phyloP scores from a whole-genome alignment of 2,888 invertebrate species.

The Seira sanloemensis region DNA sequence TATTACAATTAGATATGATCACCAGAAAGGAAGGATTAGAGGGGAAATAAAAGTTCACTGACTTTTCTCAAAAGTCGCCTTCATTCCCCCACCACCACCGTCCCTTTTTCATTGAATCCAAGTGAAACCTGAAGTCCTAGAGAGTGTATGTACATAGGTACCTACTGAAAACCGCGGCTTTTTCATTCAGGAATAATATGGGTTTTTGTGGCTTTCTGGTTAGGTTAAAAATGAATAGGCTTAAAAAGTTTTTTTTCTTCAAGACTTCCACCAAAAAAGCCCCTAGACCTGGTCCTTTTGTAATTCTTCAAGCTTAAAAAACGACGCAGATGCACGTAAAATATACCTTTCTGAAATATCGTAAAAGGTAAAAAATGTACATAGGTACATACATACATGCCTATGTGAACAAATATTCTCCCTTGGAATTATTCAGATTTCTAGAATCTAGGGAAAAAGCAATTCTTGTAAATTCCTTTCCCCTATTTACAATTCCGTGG shows the following conservation, averaged over 20 bases:
- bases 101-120: not conserved
- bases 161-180: not conserved
- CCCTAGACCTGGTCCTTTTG: no score
- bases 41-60: not conserved
- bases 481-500: not conserved
- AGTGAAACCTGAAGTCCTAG: not conserved
- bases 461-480: slow-evolving; percentile 19
- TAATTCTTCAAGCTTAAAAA: no score
- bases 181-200: not conserved
- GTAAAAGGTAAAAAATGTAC: no score
- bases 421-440: not conserved
- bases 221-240: no score
- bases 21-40: not conserved
- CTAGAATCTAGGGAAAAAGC: no score
- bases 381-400: not conserved
- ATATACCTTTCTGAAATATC: no score
- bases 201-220: not conserved
- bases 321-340: no score
- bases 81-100: not conserved
- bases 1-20: not conserved
- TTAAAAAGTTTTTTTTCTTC: no score
- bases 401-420: not conserved
- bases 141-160: not conserved
- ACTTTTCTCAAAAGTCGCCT: not conserved
- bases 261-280: no score